Evolutionary conservation across 2,797 vertebrate species (phyloP).

Genomic region (Bradypus variegatus): DNA sequence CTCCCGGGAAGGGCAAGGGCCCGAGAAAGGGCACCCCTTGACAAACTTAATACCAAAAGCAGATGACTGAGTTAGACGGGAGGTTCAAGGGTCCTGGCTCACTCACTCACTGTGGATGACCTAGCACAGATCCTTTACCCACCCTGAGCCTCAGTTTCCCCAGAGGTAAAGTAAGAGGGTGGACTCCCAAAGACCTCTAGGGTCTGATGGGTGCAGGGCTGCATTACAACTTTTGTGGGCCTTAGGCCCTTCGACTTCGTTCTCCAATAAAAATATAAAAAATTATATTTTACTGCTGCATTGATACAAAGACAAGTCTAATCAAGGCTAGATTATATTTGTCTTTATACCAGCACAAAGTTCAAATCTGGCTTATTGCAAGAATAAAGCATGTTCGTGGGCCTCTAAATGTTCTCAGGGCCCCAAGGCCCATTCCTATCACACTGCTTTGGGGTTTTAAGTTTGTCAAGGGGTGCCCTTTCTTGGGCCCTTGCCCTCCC

Average conservation of each 20-base stretch:
- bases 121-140: too few species aligned
- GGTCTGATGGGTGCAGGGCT: accelerated
- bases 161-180: not conserved
- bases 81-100: not conserved
- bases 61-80: not conserved
- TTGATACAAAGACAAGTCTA: not conserved
- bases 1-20: not conserved
- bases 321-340: not conserved
- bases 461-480: not conserved
- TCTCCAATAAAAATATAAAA: not conserved
- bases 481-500: not conserved
- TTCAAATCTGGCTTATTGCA: not conserved
- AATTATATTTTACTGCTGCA: not conserved
- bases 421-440: accelerated
- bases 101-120: not conserved
- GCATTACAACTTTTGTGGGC: not conserved
- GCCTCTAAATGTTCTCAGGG: accelerated
- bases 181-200: not conserved
- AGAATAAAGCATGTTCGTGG: not conserved
- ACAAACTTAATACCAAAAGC: not conserved
- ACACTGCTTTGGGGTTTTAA: not conserved
- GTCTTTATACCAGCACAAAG: not conserved
- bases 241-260: not conserved
- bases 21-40: not conserved
- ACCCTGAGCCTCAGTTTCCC: not conserved